Base-by-base conservation (phyloP, 2,888 invertebrate genomes). In the Asteroscopus sphinx region DNA sequence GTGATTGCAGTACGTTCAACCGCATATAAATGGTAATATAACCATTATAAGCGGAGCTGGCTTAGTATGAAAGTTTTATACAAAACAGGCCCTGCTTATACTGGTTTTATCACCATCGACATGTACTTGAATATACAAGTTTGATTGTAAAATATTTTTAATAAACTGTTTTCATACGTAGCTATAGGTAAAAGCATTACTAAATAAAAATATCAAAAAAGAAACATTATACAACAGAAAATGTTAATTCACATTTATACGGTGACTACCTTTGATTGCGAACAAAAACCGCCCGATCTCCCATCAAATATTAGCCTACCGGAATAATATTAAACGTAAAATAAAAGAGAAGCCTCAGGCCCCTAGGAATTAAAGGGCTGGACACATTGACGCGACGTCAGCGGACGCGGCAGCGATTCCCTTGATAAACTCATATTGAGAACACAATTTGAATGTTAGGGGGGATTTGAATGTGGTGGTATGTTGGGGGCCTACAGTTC, bases 251-350 rank as follows among this genome's bases (percentile, higher is more conserved):
- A 33, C 45, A 42, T 68, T 66, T 53, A 42, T 13, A 44, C 30
- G 30, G 45, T 33, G 53, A 65, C 45, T 67, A 70, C 67, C 59
- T 67, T 66, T 67, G 67, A 70, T 69, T 68, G 68, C 56, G 68
- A 67, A 62, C 68, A 68, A 68, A 63, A 73, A 73, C 68, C 73
- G 49, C 55, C 68, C 48, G 48, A 70, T 70, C 69, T 73, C 32
- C 68, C 62, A 62, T 62, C 73, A 68, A 70, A 70, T 73, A 70
- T 70, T 73, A 70, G 70, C 63, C 37, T 32, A 68, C 69, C 57
- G 46, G 64, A 64, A 70, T 70, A 70, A 70, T 72, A 73, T 68
- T 67, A 68, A 70, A 70, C 55, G 63, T 54, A 39, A 68, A 70
- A 70, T 70, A 73, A 70, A 67, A 67, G 66, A 52, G 58, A 58